These are phyloP conservation scores for Drosophila arizonae DNA, from an alignment of 1,140 invertebrate genomes.

Conservation along the genomic window DNA sequence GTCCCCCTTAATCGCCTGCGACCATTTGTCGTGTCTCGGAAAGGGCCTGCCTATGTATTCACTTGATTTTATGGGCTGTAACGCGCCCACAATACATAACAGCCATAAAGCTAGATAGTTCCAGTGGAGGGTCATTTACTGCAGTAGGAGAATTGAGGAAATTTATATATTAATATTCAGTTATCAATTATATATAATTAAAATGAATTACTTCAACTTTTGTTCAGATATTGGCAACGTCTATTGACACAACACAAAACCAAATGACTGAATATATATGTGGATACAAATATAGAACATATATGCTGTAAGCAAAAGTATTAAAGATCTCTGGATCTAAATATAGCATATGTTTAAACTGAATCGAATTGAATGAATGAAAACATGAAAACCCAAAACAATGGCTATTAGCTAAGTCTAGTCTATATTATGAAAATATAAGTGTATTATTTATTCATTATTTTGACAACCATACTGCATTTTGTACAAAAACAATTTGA, in stretches of 20 bases:
- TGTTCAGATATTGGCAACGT: background rate
- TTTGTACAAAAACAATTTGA: too few species aligned
- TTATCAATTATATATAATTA: background rate
- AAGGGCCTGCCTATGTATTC: background rate
- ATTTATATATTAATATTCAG: background rate
- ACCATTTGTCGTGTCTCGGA: conserved; percentile 2
- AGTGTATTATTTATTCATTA: too few species aligned
- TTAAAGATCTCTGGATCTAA: conserved; percentile 20
- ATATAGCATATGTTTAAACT: conserved; percentile 17
- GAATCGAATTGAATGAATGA: too few species aligned
- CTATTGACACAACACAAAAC: background rate
- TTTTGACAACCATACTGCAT: too few species aligned
- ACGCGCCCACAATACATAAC: too few species aligned
- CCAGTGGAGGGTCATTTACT: conserved; percentile 6
- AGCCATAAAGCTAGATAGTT: conserved; percentile 11
- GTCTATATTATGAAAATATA: background rate
- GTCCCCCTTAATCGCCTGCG: conserved; percentile 34
- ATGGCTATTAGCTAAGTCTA: background rate
- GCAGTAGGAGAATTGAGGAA: background rate
- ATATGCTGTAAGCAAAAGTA: background rate
- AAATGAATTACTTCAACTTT: background rate
- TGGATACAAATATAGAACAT: conserved; percentile 1
- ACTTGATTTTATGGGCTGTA: background rate
- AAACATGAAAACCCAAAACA: background rate
- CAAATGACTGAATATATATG: background rate